Evolutionary conservation across 2,797 vertebrate species (phyloP).

Genomic region (Ptychobarbus kaznakovi): DNA sequence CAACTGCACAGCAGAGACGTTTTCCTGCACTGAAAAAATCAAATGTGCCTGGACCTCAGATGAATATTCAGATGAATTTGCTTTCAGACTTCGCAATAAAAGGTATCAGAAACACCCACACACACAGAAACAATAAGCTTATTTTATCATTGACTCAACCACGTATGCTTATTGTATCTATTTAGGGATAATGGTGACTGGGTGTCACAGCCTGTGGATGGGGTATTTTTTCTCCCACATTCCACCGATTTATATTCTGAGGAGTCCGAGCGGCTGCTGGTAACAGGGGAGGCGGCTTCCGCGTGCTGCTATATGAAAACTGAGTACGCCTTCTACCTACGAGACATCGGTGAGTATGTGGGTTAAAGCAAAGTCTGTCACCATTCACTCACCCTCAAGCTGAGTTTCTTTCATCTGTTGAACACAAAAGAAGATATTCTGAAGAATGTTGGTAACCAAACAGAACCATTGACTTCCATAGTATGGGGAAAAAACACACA

Average conservation of each 20-base stretch:
- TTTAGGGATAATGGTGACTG: conserved; percentile 58
- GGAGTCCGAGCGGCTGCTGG: conserved; percentile 68
- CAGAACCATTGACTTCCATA: background rate
- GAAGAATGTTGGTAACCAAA: background rate
- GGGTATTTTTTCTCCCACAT: conserved; percentile 71
- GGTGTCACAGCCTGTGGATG: background rate
- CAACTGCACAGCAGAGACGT: conserved; percentile 73
- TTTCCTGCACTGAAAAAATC: conserved; percentile 71
- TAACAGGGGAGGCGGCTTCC: conserved; percentile 72
- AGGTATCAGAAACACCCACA: conserved; percentile 65
- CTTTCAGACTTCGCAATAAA: conserved; percentile 67
- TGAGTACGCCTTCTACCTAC: conserved; percentile 72
- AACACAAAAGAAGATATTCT: background rate
- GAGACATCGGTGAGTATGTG: conserved; percentile 69
- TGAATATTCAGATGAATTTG: background rate
- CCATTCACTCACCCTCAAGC: background rate
- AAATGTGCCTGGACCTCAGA: conserved; percentile 63
- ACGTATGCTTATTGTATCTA: background rate
- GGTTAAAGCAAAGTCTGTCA: background rate
- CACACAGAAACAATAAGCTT: background rate
- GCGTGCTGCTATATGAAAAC: conserved; percentile 44
- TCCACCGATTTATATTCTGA: conserved; percentile 70
- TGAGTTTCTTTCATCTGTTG: background rate
- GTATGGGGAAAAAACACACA: too few species aligned
- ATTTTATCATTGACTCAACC: background rate